Percentiles rank a stretch among this genome's conserved stretches.
These are phyloP conservation scores for Tragelaphus imberbis DNA, from an alignment of 2,113 vertebrate species.

Conservation along the genomic window DNA sequence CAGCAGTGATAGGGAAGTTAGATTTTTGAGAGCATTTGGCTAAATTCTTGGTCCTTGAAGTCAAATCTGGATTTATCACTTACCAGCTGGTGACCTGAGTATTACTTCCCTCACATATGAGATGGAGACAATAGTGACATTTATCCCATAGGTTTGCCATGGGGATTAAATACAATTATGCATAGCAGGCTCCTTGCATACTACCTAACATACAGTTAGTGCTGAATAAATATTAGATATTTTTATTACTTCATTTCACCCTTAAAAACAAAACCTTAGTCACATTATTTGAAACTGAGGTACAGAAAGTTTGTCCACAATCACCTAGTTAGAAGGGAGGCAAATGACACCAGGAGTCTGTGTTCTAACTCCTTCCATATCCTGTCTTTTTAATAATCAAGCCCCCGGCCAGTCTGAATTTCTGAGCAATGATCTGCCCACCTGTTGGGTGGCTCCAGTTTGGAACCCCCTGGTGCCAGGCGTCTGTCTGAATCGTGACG, in stretches of 20 bases:
- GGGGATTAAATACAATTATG: background rate
- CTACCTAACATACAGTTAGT: background rate
- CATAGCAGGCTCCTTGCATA: background rate
- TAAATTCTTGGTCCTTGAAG: background rate
- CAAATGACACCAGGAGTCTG: constrained; percentile 1
- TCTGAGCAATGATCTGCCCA: constrained; percentile 68
- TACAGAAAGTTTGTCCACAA: background rate
- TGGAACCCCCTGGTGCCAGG: constrained; percentile 61
- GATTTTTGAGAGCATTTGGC: background rate
- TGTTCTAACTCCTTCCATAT: background rate
- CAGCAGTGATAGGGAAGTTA: background rate
- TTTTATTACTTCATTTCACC: constrained; percentile 4
- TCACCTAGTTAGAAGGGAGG: background rate
- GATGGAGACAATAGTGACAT: background rate
- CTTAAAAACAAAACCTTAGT: background rate
- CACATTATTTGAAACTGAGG: background rate
- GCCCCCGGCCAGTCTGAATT: constrained; percentile 43
- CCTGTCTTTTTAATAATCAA: constrained; percentile 44
- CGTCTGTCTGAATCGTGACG: constrained; percentile 65
- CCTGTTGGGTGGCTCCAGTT: constrained; percentile 61
- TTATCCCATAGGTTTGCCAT: background rate
- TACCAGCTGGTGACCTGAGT: background rate
- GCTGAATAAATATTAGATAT: background rate
- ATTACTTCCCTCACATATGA: background rate
- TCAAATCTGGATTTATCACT: background rate